These are phyloP conservation scores for Otocyon megalotis DNA, from an alignment of 2,113 vertebrate species.

Conservation along the genomic window DNA sequence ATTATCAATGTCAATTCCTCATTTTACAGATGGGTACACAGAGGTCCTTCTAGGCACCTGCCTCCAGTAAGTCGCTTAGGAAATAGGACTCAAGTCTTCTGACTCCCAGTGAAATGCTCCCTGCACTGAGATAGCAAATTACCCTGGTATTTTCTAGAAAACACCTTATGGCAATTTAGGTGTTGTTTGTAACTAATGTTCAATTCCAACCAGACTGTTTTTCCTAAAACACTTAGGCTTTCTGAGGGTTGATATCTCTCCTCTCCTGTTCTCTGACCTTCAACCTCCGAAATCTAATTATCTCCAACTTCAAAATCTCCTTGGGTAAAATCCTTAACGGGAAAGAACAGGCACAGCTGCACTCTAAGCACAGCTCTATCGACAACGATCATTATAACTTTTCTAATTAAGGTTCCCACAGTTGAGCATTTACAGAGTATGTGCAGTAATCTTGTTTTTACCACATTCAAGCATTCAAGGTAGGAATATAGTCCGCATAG, in stretches of 20 bases:
- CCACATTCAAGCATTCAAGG: not conserved
- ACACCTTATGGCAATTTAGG: not conserved
- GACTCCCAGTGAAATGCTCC: not conserved
- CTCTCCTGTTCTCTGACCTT: constrained; percentile 29
- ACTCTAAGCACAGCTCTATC: not conserved
- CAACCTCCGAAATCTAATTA: constrained; percentile 57
- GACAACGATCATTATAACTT: constrained; percentile 12
- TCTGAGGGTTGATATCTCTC: not conserved
- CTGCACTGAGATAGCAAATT: not conserved
- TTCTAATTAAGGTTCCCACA: constrained; percentile 56
- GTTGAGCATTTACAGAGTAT: not conserved
- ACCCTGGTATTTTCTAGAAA: not conserved
- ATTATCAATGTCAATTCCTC: not conserved
- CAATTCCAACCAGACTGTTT: not conserved
- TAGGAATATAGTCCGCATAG: not conserved
- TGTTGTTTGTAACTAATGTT: constrained; percentile 5
- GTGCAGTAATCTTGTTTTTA: not conserved
- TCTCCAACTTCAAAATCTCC: constrained; percentile 34
- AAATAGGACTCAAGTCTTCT: not conserved
- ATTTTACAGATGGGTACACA: not conserved
- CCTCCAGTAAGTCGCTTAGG: not conserved
- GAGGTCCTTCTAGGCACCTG: not conserved
- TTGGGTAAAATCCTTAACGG: not conserved
- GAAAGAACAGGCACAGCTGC: not conserved
- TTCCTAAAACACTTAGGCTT: constrained; percentile 22